Base-by-base conservation (phyloP, 2,113 vertebrate genomes). In the Phylloscopus trochilus region DNA sequence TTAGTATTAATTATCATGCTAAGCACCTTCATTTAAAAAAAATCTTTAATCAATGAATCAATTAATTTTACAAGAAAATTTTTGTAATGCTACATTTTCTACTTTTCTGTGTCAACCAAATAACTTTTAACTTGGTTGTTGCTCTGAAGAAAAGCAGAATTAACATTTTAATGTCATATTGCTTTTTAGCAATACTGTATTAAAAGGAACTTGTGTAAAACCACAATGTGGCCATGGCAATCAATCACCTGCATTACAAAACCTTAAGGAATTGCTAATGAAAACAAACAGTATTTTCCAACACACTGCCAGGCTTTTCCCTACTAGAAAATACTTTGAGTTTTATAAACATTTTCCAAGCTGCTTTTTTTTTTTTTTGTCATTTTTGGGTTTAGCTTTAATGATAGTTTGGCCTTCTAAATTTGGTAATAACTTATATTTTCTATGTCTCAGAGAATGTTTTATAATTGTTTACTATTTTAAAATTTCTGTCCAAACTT, bases 251-350 rank as follows among this genome's bases (percentile, higher is more conserved):
- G 55, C 90, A 87, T 93, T 92, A 96, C 91, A 84, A 94, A 97
- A 95, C 80, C 87, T 94, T 87, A 67, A 97, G 86, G 76, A 96
- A 96, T 62, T 93, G 56, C 93, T 95, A 97, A 97, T 70, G 79
- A 97, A 97, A 97, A 95, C 70, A 96, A 95, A 93, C 17, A 84
- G 52, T 90, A 90, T 83, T 95, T 97, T 96, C 87, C 67, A 92
- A 76, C 52, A 75, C 19, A 80, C 30, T 15, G 43, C 37, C 46
- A 89, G 83, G 44, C 59, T 87, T 89, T 72, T 90, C 84, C 87
- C 39, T 87, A 91, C 81, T 87, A 94, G 58, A 95, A 96, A 75
- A 76, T 87, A 95, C 51, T 90, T 76, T 27, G 56, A 60, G 77
- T 83, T 97, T 96, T 95, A 90, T 31, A 92, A 93, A 70, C 26